Percentiles rank a stretch among this genome's conserved stretches.
These are phyloP conservation scores for Ochotona curzoniae DNA, from an alignment of 2,113 vertebrate genomes.

Conservation along the genomic window DNA sequence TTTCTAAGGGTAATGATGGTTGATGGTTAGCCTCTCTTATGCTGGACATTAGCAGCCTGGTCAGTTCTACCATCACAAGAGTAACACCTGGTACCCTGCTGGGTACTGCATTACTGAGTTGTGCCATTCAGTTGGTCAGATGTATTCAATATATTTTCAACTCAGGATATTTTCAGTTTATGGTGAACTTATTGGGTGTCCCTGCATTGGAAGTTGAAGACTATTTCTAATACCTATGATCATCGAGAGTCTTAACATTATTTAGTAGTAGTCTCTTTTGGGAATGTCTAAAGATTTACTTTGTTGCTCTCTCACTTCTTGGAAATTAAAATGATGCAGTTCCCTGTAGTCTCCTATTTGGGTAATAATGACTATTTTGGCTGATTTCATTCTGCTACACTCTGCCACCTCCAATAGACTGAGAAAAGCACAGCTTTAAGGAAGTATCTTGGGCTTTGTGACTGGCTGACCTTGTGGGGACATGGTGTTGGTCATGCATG, in stretches of 20 bases:
- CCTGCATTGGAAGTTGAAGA: too few relatives aligned
- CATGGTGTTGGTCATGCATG: not conserved
- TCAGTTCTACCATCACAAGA: too few relatives aligned
- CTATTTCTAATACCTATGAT: not conserved
- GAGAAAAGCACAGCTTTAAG: constrained; percentile 1
- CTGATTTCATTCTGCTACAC: not conserved
- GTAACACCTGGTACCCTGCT: too few relatives aligned
- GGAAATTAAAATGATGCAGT: not conserved
- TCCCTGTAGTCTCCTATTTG: constrained; percentile 31
- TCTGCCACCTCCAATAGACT: not conserved
- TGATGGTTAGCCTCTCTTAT: too few relatives aligned
- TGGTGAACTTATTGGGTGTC: too few relatives aligned
- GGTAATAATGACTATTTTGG: not conserved
- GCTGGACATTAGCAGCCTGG: too few relatives aligned
- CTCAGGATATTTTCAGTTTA: too few relatives aligned
- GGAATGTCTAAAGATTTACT: not conserved
- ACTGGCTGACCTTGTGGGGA: constrained; percentile 13
- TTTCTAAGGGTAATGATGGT: too few relatives aligned
- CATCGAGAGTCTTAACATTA: not conserved
- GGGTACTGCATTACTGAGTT: too few relatives aligned
- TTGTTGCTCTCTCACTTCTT: not conserved
- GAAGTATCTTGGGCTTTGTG: not conserved
- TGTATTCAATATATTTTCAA: too few relatives aligned
- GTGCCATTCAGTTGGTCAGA: too few relatives aligned
- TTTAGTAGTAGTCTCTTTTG: not conserved